A percentile compares a stretch with the other conserved stretches of the same genome.
Evolutionary conservation across 2,797 vertebrate species (phyloP).

Genomic region (Tragelaphus oryx): DNA sequence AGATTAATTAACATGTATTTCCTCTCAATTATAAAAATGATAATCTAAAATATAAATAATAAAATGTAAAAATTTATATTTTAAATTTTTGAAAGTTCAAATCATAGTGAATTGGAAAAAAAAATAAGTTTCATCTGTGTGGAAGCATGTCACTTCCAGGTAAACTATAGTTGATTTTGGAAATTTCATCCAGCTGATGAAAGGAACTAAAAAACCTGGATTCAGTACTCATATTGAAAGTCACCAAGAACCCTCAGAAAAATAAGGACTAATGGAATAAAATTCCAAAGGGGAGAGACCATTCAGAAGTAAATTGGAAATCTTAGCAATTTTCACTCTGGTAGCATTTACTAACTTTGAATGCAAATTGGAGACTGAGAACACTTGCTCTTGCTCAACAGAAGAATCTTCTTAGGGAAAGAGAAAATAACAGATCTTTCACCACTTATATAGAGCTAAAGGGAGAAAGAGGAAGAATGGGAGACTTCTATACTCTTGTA

Average conservation of each 20-base stretch:
- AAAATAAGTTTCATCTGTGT: background rate
- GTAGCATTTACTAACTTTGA: background rate
- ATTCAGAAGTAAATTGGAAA: background rate
- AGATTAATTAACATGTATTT: background rate
- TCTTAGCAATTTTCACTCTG: background rate
- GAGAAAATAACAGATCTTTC: background rate
- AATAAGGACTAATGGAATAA: background rate
- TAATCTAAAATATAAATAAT: background rate
- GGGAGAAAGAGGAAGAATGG: background rate
- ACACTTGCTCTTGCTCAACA: background rate
- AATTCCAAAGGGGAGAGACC: background rate
- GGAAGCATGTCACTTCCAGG: background rate
- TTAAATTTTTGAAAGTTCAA: background rate
- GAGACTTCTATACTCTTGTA: background rate
- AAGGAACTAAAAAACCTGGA: background rate
- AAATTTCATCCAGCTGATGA: background rate
- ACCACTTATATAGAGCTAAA: background rate
- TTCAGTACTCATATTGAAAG: background rate
- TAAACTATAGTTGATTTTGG: background rate
- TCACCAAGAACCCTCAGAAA: background rate
- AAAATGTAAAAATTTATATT: background rate
- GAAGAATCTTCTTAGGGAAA: background rate
- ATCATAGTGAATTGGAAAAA: background rate
- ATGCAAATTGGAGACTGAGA: background rate
- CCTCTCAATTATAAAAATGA: background rate